Base-by-base conservation (phyloP, 2,797 vertebrate species). In the Urophycis tenuis region DNA sequence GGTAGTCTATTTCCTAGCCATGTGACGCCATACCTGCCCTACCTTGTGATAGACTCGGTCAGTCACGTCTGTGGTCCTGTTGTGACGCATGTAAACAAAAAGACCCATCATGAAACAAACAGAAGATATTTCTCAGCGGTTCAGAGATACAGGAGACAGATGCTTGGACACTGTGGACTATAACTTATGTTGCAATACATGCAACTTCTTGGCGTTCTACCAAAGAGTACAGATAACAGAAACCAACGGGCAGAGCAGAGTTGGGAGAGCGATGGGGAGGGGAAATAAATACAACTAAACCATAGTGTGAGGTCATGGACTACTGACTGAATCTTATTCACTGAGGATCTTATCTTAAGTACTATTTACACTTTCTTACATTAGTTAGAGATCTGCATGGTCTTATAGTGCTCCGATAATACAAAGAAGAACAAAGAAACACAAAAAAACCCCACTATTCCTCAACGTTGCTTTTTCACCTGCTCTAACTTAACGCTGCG, bases 291-390 rank as follows among this genome's bases (percentile, higher is more conserved):
- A 93, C 92, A 91, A 91, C 81, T 90, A 87, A 89, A 84, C 4
- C 64, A 36, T 15, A 0, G 32, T 71, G 80, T 82, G 82, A 86
- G 74, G 85, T 87, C 49, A 74, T 80, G 78, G 83, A 88, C 79
- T 83, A 78, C 81, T 79, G 69, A 81, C 76, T 29, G 79, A 74
- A 77, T 81, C n/a, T 12, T 67, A 67, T 67, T 67, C n/a, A 67
- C 60, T 67, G 60, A 67, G 5, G 60, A 67, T 67, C 29, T 67
- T 17, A n/a, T 67, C 60, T 29, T 29, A 74, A 79, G 82, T 82
- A 83, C 77, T 91, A 92, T 92, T 89, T 92, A 92, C 91, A 92
- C 39, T 84, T 88, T 88, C 60, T 84, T 84, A 90, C 78, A 89
- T 79, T 35, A 82, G 31, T 73, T 82, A 83, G 33, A 33, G 75